A percentile compares a stretch with the other conserved stretches of the same genome.
Conservation (phyloP, 2,113 vertebrate species). For the cat (Felis catus) region F.catus_Fca126_mat1.0 CM031420.1:3390001-3390500, state of each 20-base stretch:
- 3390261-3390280: accelerated
- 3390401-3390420: background rate
- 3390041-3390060: background rate
- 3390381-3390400: background rate
- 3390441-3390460: background rate
- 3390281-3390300: no score
- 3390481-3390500: background rate
- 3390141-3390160: background rate
- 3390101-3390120: background rate
- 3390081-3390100: background rate
- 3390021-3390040: background rate
- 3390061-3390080: accelerated
- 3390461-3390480: background rate
- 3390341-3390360: background rate
- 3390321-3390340: background rate
- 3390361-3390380: background rate
- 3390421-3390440: background rate
- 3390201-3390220: background rate
- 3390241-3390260: accelerated
- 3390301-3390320: accelerated
- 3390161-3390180: background rate
- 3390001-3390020: background rate
- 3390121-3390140: background rate
- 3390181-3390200: background rate
- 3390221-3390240: background rate